Conservation (phyloP, 2,888 invertebrate species). For the Microchrysa polita region DNA sequence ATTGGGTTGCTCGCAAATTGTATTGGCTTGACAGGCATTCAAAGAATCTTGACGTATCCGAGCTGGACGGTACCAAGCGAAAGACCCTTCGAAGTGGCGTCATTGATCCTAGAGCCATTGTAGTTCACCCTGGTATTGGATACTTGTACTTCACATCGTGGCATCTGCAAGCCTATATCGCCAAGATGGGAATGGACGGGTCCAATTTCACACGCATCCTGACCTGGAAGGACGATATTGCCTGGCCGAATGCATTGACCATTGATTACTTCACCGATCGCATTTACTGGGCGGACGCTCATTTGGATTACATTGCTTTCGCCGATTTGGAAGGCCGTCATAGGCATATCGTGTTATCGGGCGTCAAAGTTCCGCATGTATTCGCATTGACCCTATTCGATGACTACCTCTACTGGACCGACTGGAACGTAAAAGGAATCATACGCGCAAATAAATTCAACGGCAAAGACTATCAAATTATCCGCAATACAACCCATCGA, state of each 20-base stretch:
- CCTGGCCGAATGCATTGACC: constrained; percentile 98
- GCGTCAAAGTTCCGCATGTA: constrained; percentile 89
- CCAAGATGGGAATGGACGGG: constrained; percentile 97
- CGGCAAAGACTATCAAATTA: constrained; percentile 75
- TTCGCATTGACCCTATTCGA: constrained; percentile 95
- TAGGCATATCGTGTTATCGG: constrained; percentile 82
- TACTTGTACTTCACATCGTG: constrained; percentile 96
- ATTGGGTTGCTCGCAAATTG: constrained; percentile 95
- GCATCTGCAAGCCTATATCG: constrained; percentile 95
- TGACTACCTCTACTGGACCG: constrained; percentile 94
- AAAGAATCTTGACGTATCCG: constrained; percentile 94
- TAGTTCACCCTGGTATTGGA: constrained; percentile 93
- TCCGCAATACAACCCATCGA: constrained; percentile 92
- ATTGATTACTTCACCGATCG: constrained; percentile 96
- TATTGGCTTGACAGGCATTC: constrained; percentile 98
- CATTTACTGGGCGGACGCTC: constrained; percentile 98
- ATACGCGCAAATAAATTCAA: constrained; percentile 92
- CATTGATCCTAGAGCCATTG: constrained; percentile 93
- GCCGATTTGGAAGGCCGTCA: constrained; percentile 92
- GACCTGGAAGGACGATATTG: constrained; percentile 92
- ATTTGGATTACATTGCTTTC: constrained; percentile 96
- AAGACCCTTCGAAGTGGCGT: constrained; percentile 90
- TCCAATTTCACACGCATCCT: constrained; percentile 87
- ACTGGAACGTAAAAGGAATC: constrained; percentile 97
- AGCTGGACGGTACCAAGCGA: constrained; percentile 89